These are phyloP conservation scores for Poeciliopsis turrubarensis DNA, from an alignment of 2,113 vertebrate genomes.

Conservation along the genomic window DNA sequence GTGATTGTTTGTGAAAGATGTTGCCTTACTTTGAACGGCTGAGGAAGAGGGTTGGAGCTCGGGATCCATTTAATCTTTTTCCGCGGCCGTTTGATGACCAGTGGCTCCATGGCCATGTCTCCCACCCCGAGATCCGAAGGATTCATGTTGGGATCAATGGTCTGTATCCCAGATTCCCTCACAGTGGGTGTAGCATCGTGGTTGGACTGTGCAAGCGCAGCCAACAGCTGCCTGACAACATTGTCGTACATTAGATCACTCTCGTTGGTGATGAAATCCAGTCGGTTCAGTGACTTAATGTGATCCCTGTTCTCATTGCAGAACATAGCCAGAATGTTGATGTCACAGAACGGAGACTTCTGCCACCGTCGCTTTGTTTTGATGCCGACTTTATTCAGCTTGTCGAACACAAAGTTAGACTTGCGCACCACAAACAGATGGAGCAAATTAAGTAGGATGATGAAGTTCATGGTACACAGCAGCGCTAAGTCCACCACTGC, in stretches of 20 bases:
- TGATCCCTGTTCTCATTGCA: slow-evolving; percentile 99
- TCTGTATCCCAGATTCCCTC: slow-evolving; percentile 93
- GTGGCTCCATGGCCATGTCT: slow-evolving; percentile 87
- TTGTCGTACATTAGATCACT: slow-evolving; percentile 99
- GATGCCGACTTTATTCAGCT: slow-evolving; percentile 97
- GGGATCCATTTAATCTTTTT: slow-evolving; percentile 99
- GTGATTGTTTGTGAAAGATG: not conserved
- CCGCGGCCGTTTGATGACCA: slow-evolving; percentile 92
- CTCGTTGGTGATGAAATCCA: slow-evolving; percentile 99
- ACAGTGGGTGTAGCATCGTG: slow-evolving; percentile 94
- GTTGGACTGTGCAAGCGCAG: slow-evolving; percentile 95
- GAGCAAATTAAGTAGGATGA: slow-evolving; percentile 93
- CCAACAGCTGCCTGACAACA: slow-evolving; percentile 95
- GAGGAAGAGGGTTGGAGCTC: slow-evolving; percentile 90
- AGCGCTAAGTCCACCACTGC: slow-evolving; percentile 91
- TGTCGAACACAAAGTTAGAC: slow-evolving; percentile 99
- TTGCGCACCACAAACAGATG: slow-evolving; percentile 98
- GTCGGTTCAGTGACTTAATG: slow-evolving; percentile 96
- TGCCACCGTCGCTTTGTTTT: slow-evolving; percentile 96
- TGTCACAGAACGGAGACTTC: slow-evolving; percentile 98
- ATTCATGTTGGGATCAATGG: slow-evolving; percentile 88
- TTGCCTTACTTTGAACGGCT: slow-evolving; percentile 87
- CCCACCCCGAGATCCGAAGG: slow-evolving; percentile 86
- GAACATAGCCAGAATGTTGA: slow-evolving; percentile 99
- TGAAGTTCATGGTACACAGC: slow-evolving; percentile 95